Evolutionary conservation across 2,888 invertebrate genomes (phyloP).

Genomic region (Chrysodeixis includens): DNA sequence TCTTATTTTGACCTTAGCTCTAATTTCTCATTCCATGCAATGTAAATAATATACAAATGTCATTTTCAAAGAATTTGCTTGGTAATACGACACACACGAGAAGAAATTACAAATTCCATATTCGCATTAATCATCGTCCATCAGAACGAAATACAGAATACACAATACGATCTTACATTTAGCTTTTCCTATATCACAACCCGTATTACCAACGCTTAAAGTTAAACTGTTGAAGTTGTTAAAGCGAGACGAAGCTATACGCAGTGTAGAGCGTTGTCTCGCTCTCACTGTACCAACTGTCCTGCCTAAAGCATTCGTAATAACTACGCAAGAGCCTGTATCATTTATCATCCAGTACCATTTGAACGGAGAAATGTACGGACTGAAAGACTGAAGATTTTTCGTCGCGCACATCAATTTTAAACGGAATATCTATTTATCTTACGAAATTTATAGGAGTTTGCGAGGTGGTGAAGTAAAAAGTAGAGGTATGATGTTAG

Average conservation of each 20-base stretch:
- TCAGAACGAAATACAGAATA: neutral
- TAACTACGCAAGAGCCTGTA: neutral
- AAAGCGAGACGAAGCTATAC: no score
- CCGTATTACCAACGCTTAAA: no score
- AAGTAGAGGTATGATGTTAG: no score
- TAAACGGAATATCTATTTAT: neutral
- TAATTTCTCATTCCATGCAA: neutral
- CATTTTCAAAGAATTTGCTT: neutral
- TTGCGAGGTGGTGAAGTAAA: no score
- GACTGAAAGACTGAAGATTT: neutral
- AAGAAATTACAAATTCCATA: slow-evolving; percentile 1
- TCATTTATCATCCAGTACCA: slow-evolving; percentile 2
- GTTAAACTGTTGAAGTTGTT: no score
- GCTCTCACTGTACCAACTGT: neutral
- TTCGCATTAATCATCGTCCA: neutral
- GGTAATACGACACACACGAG: neutral
- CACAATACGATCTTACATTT: slow-evolving; percentile 4
- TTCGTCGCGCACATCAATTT: neutral
- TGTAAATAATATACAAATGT: neutral
- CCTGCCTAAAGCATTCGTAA: neutral
- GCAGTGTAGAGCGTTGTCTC: no score
- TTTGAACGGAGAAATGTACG: neutral
- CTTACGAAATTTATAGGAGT: neutral
- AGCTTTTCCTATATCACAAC: neutral
- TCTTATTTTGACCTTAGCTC: no score